Evolutionary conservation across 2,888 invertebrate genomes (phyloP), one percentile per base, ranked within the genome.

Genomic region (Frankliniella fusca): DNA sequence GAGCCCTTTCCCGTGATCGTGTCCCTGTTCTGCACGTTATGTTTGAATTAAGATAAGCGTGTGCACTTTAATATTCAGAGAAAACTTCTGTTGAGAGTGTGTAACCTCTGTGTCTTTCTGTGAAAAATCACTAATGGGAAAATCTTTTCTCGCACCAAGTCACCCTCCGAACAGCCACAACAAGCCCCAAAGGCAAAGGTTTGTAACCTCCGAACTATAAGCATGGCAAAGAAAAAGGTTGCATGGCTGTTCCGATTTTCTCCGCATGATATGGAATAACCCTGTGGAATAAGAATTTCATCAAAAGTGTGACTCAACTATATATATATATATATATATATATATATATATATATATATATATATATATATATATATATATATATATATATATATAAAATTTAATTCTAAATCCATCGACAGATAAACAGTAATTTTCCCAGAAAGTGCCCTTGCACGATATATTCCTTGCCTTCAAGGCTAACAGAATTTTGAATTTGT

Each of bases 51-150:
- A 38, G 61, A n/a, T n/a, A 61, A n/a, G 61, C 61, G 61, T 61
- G 7, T 61, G 18, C 18, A 15, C 61, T n/a, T 61, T 18, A 54
- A 54, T 54, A 38, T 38, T 38, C 38, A 38, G 38, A 38, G 54
- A 61, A n/a, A 7, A 18, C 20, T 61, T 11, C 10, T 61, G 18
- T 15, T 61, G 15, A 11, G 61, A 10, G 61, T 76, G 27, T 27
- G 70, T 76, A 76, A 76, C 70, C 70, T 27, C 23, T 76, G 23
- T 76, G 70, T 76, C 70, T 76, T 18, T 27, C 70, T 76, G 70
- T 76, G 70, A 23, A 76, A 76, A 76, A 76, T 76, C 27, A 76
- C 70, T 76, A 76, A 76, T 76, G 27, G 70, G 70, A 76, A 23
- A 76, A 23, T 10, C 27, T 76, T 76, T 76, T 76, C 27, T 27